Conservation (phyloP, 2,113 vertebrate genomes). For the Mirza zaza region DNA sequence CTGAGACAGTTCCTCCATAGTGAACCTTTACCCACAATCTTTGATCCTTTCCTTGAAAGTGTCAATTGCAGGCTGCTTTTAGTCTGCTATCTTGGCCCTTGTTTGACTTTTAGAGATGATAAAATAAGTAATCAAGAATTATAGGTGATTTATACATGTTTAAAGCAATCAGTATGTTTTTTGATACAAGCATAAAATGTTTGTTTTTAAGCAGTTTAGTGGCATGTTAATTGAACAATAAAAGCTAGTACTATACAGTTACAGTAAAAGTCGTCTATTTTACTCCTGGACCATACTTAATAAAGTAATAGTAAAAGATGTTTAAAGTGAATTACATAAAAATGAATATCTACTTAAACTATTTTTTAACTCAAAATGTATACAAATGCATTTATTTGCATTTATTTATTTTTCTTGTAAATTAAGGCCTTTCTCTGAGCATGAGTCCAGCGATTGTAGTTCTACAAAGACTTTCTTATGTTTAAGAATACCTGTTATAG, state of each 20-base stretch:
- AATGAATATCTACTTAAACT: background rate
- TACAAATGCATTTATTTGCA: slow-evolving; percentile 16
- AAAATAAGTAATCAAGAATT: background rate
- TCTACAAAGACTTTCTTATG: background rate
- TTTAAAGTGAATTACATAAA: background rate
- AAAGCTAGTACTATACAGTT: background rate
- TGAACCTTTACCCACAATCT: too few relatives aligned
- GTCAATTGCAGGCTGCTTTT: too few relatives aligned
- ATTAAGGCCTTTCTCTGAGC: background rate
- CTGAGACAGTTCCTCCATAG: too few relatives aligned
- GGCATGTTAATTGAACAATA: background rate
- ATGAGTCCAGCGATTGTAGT: background rate
- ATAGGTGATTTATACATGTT: background rate
- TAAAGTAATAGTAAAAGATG: background rate
- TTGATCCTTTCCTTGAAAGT: too few relatives aligned
- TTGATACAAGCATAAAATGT: background rate
- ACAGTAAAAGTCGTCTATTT: background rate
- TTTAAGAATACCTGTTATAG: background rate
- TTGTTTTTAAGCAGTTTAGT: background rate
- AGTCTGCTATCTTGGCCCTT: too few relatives aligned
- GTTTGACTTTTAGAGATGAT: background rate
- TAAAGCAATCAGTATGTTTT: background rate
- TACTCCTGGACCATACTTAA: background rate
- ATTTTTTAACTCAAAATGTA: background rate
- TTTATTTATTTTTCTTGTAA: background rate